Base-by-base conservation (phyloP, 2,888 invertebrate genomes). In the Eledona agricola region DNA sequence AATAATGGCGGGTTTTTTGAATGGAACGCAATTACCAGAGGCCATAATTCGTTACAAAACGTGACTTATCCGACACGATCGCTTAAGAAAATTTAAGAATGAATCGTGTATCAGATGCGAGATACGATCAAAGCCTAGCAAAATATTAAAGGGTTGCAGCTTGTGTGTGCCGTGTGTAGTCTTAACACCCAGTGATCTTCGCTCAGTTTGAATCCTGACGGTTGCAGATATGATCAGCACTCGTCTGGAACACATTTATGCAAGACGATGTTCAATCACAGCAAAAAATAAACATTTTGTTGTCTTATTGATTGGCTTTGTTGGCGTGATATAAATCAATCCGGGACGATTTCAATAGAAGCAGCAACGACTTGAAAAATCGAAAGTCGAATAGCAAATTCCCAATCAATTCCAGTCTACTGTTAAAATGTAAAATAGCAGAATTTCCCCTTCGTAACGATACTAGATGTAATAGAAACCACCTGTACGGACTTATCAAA, bases 401-500 rank as follows among this genome's bases (percentile, higher is more conserved):
- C 2, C 7, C 13, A 28, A 10, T 40, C 26, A 19, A 40, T 43
- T 43, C 13, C 5, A 2, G 10, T 7, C 16, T 20, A 20, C 16
- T 22, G 20, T 29, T 11, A 7, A 9, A 35, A 35, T 26, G 47
- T 37, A 35, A 35, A 47, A 47, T 9, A 31, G 19, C 13, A 12
- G 15, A 37, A 19, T 37, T 47, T 47, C 28, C 47, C 37, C 37
- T 47, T 22, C 22, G 20, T 28, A 12, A 47, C 34, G 37, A 47
- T 37, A 32, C 12, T 16, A 23, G 25, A 29, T 29, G 20, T 17
- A 37, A 29, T 47, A 38, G 35, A 34, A 54, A 57, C 51, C 59
- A 59, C 59, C 59, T 56, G 55, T 52, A 51, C 43, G 23, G 26
- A 35, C 59, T 63, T 61, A 63, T 63, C 63, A 58, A 54, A 57